These are phyloP conservation scores for Diprion similis DNA, from an alignment of 1,140 invertebrate genomes.

Conservation along the genomic window DNA sequence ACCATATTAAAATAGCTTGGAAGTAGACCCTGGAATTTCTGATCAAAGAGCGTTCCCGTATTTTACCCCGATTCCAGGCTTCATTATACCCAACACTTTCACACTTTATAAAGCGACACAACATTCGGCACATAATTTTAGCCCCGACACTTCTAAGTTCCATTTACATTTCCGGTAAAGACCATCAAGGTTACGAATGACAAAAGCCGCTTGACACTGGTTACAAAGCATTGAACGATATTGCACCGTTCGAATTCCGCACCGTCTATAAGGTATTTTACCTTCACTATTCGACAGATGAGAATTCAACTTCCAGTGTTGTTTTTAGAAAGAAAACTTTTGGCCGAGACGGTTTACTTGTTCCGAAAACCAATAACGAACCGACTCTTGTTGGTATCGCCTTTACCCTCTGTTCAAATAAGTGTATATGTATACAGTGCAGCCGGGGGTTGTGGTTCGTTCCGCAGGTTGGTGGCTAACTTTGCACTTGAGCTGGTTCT, in stretches of 20 bases:
- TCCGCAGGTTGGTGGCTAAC: not conserved
- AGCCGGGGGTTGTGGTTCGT: not conserved
- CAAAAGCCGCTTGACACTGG: no score
- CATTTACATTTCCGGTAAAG: no score
- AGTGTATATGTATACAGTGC: not conserved
- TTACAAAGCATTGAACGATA: no score
- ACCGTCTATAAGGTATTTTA: no score
- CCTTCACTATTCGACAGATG: no score
- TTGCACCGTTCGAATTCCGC: no score
- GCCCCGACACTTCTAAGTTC: no score
- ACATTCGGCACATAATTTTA: no score
- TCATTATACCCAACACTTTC: not conserved
- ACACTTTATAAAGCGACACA: no score
- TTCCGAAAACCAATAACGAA: conserved; percentile 5
- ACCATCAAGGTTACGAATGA: no score
- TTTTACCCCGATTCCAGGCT: not conserved
- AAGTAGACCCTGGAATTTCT: not conserved
- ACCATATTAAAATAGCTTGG: not conserved
- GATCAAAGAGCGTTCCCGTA: not conserved
- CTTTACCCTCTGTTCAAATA: not conserved
- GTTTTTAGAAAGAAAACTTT: not conserved
- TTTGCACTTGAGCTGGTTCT: not conserved
- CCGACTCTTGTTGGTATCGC: not conserved
- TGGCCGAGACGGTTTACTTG: not conserved
- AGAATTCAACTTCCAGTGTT: no score